These are phyloP conservation scores for Dendrocopos noguchii DNA, from an alignment of 2,113 vertebrate species.

Conservation along the genomic window DNA sequence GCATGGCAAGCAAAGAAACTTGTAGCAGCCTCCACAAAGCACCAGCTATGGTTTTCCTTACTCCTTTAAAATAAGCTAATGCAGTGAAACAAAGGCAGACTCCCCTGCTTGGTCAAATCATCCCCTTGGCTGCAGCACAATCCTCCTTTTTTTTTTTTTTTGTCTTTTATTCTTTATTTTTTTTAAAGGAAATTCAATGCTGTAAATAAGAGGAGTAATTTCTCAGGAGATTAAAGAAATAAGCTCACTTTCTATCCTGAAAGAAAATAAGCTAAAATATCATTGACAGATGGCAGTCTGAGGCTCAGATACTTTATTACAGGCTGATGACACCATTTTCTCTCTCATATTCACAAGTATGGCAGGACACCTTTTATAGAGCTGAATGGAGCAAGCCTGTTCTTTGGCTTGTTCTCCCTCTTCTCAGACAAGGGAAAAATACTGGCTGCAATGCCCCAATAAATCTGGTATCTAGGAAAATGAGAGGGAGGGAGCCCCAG, in stretches of 20 bases:
- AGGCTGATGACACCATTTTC: constrained; percentile 54
- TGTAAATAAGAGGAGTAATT: constrained; percentile 59
- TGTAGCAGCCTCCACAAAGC: constrained; percentile 15
- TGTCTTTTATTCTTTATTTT: too few relatives aligned
- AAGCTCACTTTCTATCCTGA: constrained; percentile 35
- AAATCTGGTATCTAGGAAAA: constrained; percentile 25
- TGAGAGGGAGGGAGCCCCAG: background rate
- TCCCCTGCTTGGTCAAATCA: constrained; percentile 37
- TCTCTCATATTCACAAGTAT: constrained; percentile 31
- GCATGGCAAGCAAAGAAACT: constrained; percentile 1
- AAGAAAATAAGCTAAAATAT: constrained; percentile 65
- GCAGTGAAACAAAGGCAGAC: constrained; percentile 26
- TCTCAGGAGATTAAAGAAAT: constrained; percentile 65
- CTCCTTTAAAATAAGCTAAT: constrained; percentile 28
- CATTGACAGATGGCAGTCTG: constrained; percentile 61
- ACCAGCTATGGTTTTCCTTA: background rate
- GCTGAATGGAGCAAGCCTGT: constrained; percentile 1
- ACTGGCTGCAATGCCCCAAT: background rate
- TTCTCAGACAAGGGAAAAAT: background rate
- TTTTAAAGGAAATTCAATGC: constrained; percentile 10
- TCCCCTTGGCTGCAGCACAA: constrained; percentile 1
- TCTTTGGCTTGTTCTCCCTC: background rate
- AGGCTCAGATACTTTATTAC: constrained; percentile 31
- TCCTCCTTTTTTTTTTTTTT: background rate
- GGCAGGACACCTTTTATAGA: constrained; percentile 5